These are phyloP conservation scores for Rhodophaea formosa DNA, from an alignment of 2,888 invertebrate species.

Conservation along the genomic window DNA sequence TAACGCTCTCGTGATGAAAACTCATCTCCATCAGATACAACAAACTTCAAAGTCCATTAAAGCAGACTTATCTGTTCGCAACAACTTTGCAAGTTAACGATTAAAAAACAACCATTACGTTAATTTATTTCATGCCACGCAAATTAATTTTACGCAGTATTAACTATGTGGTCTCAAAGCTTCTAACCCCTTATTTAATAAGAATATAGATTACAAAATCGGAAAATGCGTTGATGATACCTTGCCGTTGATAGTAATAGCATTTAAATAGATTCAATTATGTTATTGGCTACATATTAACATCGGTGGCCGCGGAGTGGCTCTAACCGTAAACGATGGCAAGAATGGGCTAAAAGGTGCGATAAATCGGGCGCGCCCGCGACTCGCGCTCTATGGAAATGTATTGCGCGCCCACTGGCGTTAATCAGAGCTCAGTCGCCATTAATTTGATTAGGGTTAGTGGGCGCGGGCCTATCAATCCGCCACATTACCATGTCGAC, in stretches of 20 bases:
- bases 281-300: slow-evolving; percentile 8
- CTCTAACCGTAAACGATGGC: slow-evolving; percentile 26
- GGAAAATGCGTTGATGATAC: background rate
- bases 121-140: slow-evolving; percentile 24
- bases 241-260: background rate
- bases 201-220: too few relatives aligned
- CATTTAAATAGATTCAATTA: slow-evolving; percentile 10
- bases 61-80: slow-evolving; percentile 30
- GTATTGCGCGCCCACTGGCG: slow-evolving; percentile 60
- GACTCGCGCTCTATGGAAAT: slow-evolving; percentile 57
- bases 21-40: slow-evolving; percentile 37
- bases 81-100: slow-evolving; percentile 29
- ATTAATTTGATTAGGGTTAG: slow-evolving; percentile 82
- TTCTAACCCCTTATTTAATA: too few relatives aligned
- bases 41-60: slow-evolving; percentile 43
- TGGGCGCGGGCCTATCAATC: slow-evolving; percentile 79
- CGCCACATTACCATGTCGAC: slow-evolving; percentile 73
- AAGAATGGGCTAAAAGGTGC: slow-evolving; percentile 49
- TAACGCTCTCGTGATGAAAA: slow-evolving; percentile 33
- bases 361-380: slow-evolving; percentile 70
- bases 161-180: background rate
- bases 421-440: slow-evolving; percentile 78
- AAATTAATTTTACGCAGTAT: slow-evolving; percentile 18
- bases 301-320: slow-evolving; percentile 9
- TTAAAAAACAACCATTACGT: slow-evolving; percentile 27